Evolutionary conservation across 2,797 vertebrate species (phyloP).

Genomic region (Octomys mimax): DNA sequence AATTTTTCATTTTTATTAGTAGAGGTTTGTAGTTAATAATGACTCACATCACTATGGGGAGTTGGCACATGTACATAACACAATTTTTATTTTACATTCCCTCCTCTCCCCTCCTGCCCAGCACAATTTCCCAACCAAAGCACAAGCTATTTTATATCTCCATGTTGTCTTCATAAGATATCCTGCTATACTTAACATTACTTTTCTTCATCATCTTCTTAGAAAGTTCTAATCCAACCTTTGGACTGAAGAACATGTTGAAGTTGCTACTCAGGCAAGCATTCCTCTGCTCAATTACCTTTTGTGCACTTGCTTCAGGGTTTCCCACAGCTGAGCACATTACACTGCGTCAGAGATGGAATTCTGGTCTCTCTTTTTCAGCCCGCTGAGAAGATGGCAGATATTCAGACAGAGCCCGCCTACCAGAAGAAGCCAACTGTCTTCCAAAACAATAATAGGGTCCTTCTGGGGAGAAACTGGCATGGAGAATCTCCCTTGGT

Average conservation of each 20-base stretch:
- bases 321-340: rapidly evolving
- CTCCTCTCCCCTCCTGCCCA: not conserved
- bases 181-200: not conserved
- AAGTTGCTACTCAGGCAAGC: not conserved
- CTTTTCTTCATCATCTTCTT: not conserved
- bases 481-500: too few species aligned
- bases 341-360: not conserved
- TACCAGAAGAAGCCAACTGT: too few species aligned
- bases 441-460: too few species aligned
- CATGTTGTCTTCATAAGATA: not conserved
- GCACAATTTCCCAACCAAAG: not conserved
- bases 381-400: too few species aligned
- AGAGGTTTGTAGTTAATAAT: not conserved
- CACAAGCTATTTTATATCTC: not conserved
- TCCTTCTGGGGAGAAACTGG: too few species aligned
- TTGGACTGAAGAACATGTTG: not conserved
- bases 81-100: not conserved
- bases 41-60: not conserved
- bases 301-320: not conserved
- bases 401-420: too few species aligned
- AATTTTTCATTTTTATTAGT: not conserved
- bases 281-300: not conserved
- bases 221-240: not conserved
- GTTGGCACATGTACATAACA: not conserved
- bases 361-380: not conserved